Percentiles rank a stretch among this genome's conserved stretches.
phyloP scores from a whole-genome alignment of 2,888 invertebrate genomes.

The Eupithecia tripunctaria region DNA sequence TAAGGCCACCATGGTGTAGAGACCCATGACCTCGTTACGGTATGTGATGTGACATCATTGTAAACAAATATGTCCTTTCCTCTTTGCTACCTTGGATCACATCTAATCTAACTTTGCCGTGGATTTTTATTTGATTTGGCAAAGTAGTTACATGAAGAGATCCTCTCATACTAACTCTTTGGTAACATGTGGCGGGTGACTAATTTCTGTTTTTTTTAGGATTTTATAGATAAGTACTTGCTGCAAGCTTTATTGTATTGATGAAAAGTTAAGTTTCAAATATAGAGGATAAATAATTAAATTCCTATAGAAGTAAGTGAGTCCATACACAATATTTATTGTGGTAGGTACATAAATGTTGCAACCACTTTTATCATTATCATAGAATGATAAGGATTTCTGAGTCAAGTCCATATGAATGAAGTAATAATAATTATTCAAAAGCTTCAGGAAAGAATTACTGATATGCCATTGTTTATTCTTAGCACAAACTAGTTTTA shows the following conservation, averaged over 20 bases:
- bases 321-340: not conserved
- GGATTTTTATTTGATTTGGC: slow-evolving; percentile 3
- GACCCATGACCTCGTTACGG: slow-evolving; percentile 50
- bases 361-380: not conserved
- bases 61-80: slow-evolving; percentile 42
- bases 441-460: not conserved
- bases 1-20: slow-evolving; percentile 45
- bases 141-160: not conserved
- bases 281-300: not conserved
- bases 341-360: not conserved
- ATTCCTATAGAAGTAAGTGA: not conserved
- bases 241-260: not conserved
- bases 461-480: not conserved
- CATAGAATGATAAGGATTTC: not conserved
- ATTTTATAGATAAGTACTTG: not conserved
- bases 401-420: not conserved
- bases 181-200: not conserved
- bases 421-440: not conserved
- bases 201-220: not conserved
- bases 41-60: slow-evolving; percentile 52
- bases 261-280: not conserved
- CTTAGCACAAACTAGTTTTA: not conserved
- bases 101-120: not conserved
- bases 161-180: not conserved
- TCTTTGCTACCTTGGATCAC: slow-evolving; percentile 30